A percentile compares a stretch with the other conserved stretches of the same genome.
These are phyloP conservation scores for Nannospalax galili DNA, from an alignment of 2,113 vertebrate genomes.

Conservation along the genomic window DNA sequence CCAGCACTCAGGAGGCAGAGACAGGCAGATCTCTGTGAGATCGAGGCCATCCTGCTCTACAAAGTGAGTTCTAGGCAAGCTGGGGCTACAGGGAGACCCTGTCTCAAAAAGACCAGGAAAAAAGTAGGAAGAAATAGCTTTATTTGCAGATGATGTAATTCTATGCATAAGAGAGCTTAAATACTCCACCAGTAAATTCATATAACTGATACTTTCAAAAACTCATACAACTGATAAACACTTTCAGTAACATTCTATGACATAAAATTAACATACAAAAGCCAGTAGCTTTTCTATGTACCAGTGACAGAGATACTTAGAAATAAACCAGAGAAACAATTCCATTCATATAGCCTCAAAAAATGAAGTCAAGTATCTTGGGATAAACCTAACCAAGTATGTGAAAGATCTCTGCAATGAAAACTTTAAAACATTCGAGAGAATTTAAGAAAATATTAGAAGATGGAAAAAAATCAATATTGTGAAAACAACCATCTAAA, in stretches of 20 bases:
- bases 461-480: background rate
- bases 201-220: no score
- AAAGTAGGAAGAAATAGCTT: background rate
- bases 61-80: no score
- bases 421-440: background rate
- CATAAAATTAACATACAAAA: background rate
- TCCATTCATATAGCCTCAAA: background rate
- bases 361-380: background rate
- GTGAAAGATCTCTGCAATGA: background rate
- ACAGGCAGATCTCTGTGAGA: no score
- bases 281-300: background rate
- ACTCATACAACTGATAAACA: background rate
- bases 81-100: no score
- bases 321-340: background rate
- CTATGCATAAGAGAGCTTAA: background rate
- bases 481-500: background rate
- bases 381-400: background rate
- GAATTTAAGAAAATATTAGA: background rate
- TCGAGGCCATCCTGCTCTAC: no score
- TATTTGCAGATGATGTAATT: background rate
- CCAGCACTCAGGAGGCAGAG: no score
- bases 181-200: no score
- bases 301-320: background rate
- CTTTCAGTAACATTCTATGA: background rate
- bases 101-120: no score